Evolutionary conservation across 2,797 vertebrate genomes (phyloP), one percentile per base, ranked within the genome.

Genomic region (Micromesistius poutassou): DNA sequence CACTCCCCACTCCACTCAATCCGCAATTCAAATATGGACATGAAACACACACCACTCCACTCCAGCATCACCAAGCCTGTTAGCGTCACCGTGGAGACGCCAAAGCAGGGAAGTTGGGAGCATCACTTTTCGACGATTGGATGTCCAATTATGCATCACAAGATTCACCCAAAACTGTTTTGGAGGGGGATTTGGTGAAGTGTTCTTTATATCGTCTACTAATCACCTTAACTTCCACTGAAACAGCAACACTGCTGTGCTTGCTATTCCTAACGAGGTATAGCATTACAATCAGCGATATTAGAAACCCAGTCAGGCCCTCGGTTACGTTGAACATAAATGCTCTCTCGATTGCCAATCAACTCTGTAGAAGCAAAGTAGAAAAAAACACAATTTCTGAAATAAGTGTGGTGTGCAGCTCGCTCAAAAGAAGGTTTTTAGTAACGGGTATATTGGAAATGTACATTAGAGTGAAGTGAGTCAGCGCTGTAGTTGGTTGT

Each of bases 11-110:
- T 82, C 81, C 83, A 86, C 74, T 81, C 85, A 81, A 84, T 83
- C 81, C 72, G 12, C 81, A 85, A 83, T 88, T 90, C 80, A 81
- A 88, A 85, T 74, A 84, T 80, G 82, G 82, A 77, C 82, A 85
- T 75, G 87, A 89, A 84, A 83, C 81, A 76, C 83, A 85, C 80
- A 82, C 25, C 50, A 79, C 76, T 77, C 77, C 55, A 1, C 46
- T 55, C 22, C n/a, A 3, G 81, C 82, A 80, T 86, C 86, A 84
- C 84, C 85, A 85, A 84, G 89, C 87, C 87, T 84, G 86, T 80
- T 76, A 78, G 79, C 75, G 77, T 77, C 81, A 76, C 42, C 8
- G 31, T 72, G 71, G 71, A 30, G 16, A 9, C 14, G n/a, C 46
- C 2, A 19, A 28, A 25, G 9, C 2, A 1, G 25, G 9, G 62